Evolutionary conservation across 2,113 vertebrate genomes (phyloP).

Genomic region (Sardina pilchardus): DNA sequence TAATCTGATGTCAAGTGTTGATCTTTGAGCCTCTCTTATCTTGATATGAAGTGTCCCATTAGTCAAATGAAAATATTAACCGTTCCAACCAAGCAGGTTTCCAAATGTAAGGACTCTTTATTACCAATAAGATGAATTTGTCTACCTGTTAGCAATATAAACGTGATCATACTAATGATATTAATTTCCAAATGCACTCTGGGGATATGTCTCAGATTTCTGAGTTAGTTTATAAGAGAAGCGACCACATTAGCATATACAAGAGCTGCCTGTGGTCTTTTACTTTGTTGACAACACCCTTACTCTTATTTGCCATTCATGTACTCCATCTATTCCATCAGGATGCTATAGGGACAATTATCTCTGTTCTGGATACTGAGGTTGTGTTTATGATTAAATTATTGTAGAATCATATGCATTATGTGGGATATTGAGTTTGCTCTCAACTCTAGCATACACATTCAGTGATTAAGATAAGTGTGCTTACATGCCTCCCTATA

Average conservation of each 20-base stretch:
- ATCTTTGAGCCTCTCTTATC: neutral
- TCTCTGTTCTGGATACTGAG: neutral
- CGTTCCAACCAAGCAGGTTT: neutral
- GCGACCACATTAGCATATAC: neutral
- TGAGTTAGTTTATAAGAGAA: neutral
- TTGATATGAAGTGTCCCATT: neutral
- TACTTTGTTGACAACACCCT: neutral
- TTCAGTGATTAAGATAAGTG: neutral
- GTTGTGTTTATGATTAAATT: neutral
- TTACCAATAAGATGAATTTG: neutral
- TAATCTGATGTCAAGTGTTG: neutral
- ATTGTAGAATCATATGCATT: neutral
- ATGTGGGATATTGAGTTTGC: neutral
- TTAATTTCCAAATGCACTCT: neutral
- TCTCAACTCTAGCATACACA: neutral
- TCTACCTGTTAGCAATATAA: neutral
- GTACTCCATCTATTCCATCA: neutral
- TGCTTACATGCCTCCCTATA: neutral
- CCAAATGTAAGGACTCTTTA: neutral
- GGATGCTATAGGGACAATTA: neutral
- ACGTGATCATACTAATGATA: neutral
- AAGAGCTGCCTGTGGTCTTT: neutral
- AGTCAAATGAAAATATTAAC: neutral
- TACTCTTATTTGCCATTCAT: neutral
- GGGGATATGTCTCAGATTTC: neutral